A percentile compares a stretch with the other conserved stretches of the same genome.
Conservation (phyloP, 2,888 invertebrate species). For the Lepidocyrtinus sp. region DNA sequence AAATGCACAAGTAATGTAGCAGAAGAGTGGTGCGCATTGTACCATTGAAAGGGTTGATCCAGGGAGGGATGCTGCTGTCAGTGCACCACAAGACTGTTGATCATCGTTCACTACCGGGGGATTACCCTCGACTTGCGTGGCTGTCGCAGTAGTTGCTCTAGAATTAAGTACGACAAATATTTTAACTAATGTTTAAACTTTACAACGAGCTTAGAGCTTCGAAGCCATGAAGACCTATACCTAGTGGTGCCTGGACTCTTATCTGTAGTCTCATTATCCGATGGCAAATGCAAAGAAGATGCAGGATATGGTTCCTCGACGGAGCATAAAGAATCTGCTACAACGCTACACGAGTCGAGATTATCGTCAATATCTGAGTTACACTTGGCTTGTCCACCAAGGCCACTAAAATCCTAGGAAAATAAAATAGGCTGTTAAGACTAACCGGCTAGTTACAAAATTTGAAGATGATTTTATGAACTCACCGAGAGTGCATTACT, state of each 20-base stretch:
- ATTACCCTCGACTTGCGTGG: background rate
- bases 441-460: too few species aligned
- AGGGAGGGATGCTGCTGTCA: constrained; percentile 7
- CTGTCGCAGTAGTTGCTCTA: background rate
- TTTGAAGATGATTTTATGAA: background rate
- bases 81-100: constrained; percentile 16
- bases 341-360: constrained; percentile 39
- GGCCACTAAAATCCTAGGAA: constrained; percentile 21
- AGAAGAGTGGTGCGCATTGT: constrained; percentile 36
- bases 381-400: constrained; percentile 28
- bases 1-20: constrained; percentile 30
- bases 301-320: constrained; percentile 31
- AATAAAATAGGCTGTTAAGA: too few species aligned
- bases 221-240: too few species aligned
- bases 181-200: too few species aligned
- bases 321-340: constrained; percentile 38
- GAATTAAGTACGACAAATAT: too few species aligned
- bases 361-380: constrained; percentile 47
- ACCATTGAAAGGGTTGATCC: background rate
- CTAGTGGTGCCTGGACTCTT: background rate
- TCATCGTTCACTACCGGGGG: constrained; percentile 28
- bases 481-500: constrained; percentile 44
- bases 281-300: background rate
- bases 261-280: constrained; percentile 30
- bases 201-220: too few species aligned